A percentile compares a stretch with the other conserved stretches of the same genome.
These are phyloP conservation scores for Hybos culiciformis DNA, from an alignment of 2,888 invertebrate genomes.

Conservation along the genomic window DNA sequence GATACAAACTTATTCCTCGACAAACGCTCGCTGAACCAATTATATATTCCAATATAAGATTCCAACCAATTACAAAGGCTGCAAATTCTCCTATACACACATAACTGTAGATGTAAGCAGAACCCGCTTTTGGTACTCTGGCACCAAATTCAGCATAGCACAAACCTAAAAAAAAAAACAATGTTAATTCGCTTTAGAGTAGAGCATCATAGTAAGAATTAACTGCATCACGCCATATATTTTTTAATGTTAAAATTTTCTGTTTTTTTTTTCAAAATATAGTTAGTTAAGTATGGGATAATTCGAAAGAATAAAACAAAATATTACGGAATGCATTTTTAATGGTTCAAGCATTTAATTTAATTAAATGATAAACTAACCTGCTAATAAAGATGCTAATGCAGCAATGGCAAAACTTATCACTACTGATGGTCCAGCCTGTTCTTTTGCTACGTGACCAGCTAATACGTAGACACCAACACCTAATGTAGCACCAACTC, in stretches of 20 bases:
- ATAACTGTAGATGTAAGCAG: conserved; percentile 72
- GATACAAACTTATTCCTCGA: conserved; percentile 58
- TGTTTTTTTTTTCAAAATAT: too few relatives aligned
- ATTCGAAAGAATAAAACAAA: too few relatives aligned
- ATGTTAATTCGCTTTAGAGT: neutral
- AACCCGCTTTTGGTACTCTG: conserved; percentile 71
- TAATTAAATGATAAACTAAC: conserved; percentile 35
- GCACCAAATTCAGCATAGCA: conserved; percentile 86
- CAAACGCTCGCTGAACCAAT: conserved; percentile 63
- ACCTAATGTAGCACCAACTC: conserved; percentile 68
- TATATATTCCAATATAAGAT: conserved; percentile 69
- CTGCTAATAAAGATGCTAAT: conserved; percentile 69
- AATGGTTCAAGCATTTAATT: neutral
- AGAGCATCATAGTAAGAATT: neutral
- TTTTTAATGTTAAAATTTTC: too few relatives aligned
- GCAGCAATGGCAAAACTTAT: conserved; percentile 82
- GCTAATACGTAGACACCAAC: conserved; percentile 80
- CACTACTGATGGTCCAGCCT: conserved; percentile 74
- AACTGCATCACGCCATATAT: neutral
- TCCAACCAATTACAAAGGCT: conserved; percentile 86
- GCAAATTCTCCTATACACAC: conserved; percentile 74
- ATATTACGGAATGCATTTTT: too few relatives aligned
- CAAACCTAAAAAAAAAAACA: conserved; percentile 40
- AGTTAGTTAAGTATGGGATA: too few relatives aligned
- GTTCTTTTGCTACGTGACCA: conserved; percentile 59